Base-by-base conservation (phyloP, 2,888 invertebrate species). In the Nomada fabriciana region DNA sequence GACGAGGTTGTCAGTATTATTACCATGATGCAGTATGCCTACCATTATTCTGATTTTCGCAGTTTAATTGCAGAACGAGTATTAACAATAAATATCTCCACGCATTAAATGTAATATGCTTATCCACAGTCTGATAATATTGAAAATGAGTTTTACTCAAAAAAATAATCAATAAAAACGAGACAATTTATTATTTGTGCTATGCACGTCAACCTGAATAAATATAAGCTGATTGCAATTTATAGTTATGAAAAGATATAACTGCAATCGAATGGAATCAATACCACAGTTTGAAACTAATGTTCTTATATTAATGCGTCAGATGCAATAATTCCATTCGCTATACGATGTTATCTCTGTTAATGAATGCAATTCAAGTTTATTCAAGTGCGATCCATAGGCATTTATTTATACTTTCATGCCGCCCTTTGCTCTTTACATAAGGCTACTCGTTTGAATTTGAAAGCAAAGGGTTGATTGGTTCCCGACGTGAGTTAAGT, bases 351-450 rank as follows among this genome's bases (percentile, higher is more conserved):
- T 70, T 60, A 60, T 70, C 59, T 29, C 29, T 29, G 20, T 10
- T 70, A 60, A 70, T 36, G 29, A 70, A 70, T 60, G 59, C 50
- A 60, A 50, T 18, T 13, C 47, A 10, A 59, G 70, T 60, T 60
- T 13, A 20, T 60, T 15, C 10, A 36, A 20, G 20, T 50, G 15
- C 10, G 47, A 50, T 47, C 11, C 23, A 42, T 43, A 10, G n/a
- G 29, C 20, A 50, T 70, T 60, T 50, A 50, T 70, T 69, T 69
- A n/a, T 69, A 59, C n/a, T 7, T 25, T 13, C 25, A 18, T 18
- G n/a, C 25, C 29, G 18, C n/a, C 13, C n/a, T 9, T 42, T 18
- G 57, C 43, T 25, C 13, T 43, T 52, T 42, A 29, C 50, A 52
- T 18, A 23, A 52, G 50, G 13, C 25, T 29, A n/a, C 20, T 15